Conservation (phyloP, 1,140 invertebrate genomes). For the Muscidifurax raptorellus region DNA sequence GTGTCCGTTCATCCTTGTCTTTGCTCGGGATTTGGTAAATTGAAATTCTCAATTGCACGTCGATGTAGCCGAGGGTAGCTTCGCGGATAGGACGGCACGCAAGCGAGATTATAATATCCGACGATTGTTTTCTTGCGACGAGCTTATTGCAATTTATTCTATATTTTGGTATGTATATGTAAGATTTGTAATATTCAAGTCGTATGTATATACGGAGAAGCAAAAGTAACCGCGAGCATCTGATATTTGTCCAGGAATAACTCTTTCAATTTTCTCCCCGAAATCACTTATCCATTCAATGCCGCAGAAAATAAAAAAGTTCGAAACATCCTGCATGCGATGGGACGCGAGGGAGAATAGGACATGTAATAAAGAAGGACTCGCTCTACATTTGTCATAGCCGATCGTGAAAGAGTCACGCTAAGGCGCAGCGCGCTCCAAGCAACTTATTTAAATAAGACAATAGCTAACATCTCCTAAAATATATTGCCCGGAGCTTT, state of each 20-base stretch:
- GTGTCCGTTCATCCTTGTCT: not conserved
- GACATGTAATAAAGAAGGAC: not conserved
- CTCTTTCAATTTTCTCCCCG: not conserved
- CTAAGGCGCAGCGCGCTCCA: slow-evolving; percentile 24
- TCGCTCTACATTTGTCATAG: not conserved
- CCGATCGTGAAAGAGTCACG: not conserved
- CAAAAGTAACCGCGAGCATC: too few relatives aligned
- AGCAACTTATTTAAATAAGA: slow-evolving; percentile 31
- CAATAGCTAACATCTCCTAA: slow-evolving; percentile 3
- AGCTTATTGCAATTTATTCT: too few relatives aligned
- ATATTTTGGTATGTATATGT: too few relatives aligned
- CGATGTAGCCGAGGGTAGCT: not conserved
- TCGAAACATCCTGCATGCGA: not conserved
- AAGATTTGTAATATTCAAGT: too few relatives aligned
- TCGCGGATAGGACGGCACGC: not conserved
- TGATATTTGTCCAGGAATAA: too few relatives aligned
- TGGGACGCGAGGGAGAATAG: not conserved
- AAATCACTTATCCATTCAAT: slow-evolving; percentile 4
- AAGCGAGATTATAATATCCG: not conserved
- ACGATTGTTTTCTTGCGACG: not conserved
- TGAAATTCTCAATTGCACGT: slow-evolving; percentile 3
- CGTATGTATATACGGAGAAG: too few relatives aligned
- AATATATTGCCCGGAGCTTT: slow-evolving; percentile 26
- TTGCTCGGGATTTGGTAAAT: not conserved
- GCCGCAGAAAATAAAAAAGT: not conserved